Evolutionary conservation across 2,113 vertebrate species (phyloP), one percentile per base, ranked within the genome.

Genomic region (Paedocypris sp.): DNA sequence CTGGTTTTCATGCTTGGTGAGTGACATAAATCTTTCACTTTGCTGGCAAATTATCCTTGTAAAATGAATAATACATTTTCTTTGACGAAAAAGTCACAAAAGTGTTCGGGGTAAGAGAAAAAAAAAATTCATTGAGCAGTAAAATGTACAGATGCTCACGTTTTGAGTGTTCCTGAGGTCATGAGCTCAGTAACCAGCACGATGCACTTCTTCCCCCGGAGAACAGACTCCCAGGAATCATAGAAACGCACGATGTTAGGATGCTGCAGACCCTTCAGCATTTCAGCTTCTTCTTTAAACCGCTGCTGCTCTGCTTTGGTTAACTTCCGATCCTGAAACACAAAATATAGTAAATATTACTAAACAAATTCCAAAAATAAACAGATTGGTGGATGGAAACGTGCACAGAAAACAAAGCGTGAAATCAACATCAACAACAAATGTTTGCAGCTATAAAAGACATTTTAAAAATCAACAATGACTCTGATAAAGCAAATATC

Each of bases 241-340:
- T 96, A 96, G 77, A 96, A 96, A 42, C 92, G 91, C 65, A 96
- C 92, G 2, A 96, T 96, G 79, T 94, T 96, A 35, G 92, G 92
- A 61, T 96, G 92, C 67, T 96, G 92, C 43, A 96, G 78, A 3
- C 91, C 92, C 57, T 96, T 96, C 35, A 96, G 70, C 92, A 96
- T 96, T 75, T 96, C 92, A 0, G 92, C 92, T 75, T 96, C 92
- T 69, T 96, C 92, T 70, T 92, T 93, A 76, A 96, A 96, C 4
- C 92, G 80, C 20, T 96, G 92, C 64, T 94, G 90, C 70, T 96
- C 92, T 3, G 75, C 85, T 77, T 92, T 93, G 77, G 89, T 96
- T 77, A 96, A 76, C 75, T 96, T 96, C 23, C 91, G 85, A 72
- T 94, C 92, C 92, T 94, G 75, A 62, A 6, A 41, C n/a, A 26